phyloP scores from a whole-genome alignment of 1,140 invertebrate species.

The Megathymus violae region DNA sequence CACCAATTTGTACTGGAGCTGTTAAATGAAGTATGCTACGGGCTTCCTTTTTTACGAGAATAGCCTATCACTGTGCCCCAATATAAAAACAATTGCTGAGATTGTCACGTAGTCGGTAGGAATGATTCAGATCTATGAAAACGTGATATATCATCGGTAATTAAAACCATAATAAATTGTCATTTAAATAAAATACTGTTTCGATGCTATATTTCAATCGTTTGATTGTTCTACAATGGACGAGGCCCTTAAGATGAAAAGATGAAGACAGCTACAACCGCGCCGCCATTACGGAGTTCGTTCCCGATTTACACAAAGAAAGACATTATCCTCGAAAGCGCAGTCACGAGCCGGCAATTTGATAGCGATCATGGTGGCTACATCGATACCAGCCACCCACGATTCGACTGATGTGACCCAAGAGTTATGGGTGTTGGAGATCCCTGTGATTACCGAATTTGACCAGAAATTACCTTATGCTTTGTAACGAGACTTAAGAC shows the following conservation, averaged over 20 bases:
- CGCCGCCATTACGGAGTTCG: conserved; percentile 19
- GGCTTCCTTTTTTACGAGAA: no score
- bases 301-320: conserved; percentile 28
- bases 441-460: conserved; percentile 15
- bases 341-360: conserved; percentile 26
- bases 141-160: no score
- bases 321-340: conserved; percentile 24
- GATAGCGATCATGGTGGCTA: conserved; percentile 28
- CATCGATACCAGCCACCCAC: conserved; percentile 28
- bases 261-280: conserved; percentile 8
- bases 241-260: conserved; percentile 14
- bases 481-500: no score
- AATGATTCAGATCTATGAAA: no score
- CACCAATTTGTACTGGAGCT: no score
- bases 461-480: background rate
- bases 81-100: no score
- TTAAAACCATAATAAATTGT: no score
- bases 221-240: background rate
- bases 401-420: conserved; percentile 15
- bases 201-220: background rate
- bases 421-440: conserved; percentile 16
- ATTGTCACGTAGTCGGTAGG: no score
- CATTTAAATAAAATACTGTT: no score
- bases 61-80: no score
- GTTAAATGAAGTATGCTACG: no score